Conservation (phyloP, 2,888 invertebrate genomes). For the Timema cristinae region DNA sequence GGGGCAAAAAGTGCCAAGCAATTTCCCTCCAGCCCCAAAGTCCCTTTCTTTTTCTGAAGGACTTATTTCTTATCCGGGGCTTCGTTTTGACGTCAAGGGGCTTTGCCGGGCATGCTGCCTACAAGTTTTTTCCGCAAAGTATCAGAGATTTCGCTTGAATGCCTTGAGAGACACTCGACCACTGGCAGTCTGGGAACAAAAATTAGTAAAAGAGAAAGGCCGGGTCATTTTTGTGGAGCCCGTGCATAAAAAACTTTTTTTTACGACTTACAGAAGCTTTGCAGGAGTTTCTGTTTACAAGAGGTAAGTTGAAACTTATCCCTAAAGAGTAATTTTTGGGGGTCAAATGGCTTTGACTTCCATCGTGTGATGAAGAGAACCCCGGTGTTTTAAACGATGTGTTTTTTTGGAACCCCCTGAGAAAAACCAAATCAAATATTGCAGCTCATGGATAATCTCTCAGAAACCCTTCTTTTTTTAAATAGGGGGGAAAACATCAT, state of each 20-base stretch:
- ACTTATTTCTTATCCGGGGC: not conserved
- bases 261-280: too few species aligned
- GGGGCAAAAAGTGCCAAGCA: too few species aligned
- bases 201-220: not conserved
- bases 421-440: not conserved
- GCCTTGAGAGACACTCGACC: not conserved
- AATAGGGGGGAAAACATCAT: not conserved
- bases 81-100: not conserved
- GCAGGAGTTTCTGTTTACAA: too few species aligned
- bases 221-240: too few species aligned
- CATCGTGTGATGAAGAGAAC: not conserved
- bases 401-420: not conserved
- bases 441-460: not conserved
- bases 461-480: not conserved
- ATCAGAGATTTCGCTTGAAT: not conserved
- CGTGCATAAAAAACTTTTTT: too few species aligned
- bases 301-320: too few species aligned
- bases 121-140: not conserved
- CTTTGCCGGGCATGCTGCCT: not conserved
- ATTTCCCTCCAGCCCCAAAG: too few species aligned
- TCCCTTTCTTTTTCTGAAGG: too few species aligned
- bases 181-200: not conserved
- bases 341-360: not conserved
- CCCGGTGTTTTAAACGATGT: not conserved
- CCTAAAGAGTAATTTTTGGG: too few species aligned